Conservation (phyloP, 2,113 vertebrate genomes). For the Corythornis madagascariensis region DNA sequence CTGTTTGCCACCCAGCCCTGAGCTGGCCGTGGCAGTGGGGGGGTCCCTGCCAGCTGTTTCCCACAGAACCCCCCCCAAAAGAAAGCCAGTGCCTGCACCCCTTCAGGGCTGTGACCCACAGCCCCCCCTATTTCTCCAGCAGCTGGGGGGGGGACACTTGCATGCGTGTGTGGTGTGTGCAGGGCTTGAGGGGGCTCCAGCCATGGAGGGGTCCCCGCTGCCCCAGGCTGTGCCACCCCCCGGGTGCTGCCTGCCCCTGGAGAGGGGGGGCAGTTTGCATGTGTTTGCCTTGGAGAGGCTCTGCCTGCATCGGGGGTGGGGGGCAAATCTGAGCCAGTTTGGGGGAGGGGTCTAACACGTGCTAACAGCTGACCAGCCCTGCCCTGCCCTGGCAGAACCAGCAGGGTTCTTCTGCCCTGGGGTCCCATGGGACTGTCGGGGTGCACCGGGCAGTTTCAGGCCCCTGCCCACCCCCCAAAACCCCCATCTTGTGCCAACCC, state of each 20-base stretch:
- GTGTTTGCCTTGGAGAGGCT: not conserved
- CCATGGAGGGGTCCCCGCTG: not conserved
- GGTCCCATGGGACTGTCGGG: not conserved
- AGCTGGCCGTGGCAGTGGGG: not conserved
- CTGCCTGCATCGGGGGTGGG: not conserved
- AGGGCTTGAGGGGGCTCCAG: not conserved
- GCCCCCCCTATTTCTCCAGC: not conserved
- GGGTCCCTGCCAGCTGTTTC: not conserved
- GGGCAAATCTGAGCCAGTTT: not conserved
- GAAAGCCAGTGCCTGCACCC: not conserved
- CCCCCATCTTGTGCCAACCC: not conserved
- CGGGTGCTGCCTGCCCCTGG: not conserved
- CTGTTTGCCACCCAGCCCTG: not conserved
- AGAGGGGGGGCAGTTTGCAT: not conserved
- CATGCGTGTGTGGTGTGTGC: not conserved
- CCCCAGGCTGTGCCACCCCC: not conserved
- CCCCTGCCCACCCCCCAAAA: not conserved
- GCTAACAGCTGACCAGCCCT: slow-evolving; percentile 31
- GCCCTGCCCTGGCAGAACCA: not conserved
- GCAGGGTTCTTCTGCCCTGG: not conserved
- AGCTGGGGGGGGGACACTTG: not conserved
- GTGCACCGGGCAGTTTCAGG: not conserved
- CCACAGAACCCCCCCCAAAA: not conserved
- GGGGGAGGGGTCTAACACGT: not conserved
- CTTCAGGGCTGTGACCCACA: slow-evolving; percentile 6